These are phyloP conservation scores for Chrosomus eos DNA, from an alignment of 2,797 vertebrate species.

Conservation along the genomic window DNA sequence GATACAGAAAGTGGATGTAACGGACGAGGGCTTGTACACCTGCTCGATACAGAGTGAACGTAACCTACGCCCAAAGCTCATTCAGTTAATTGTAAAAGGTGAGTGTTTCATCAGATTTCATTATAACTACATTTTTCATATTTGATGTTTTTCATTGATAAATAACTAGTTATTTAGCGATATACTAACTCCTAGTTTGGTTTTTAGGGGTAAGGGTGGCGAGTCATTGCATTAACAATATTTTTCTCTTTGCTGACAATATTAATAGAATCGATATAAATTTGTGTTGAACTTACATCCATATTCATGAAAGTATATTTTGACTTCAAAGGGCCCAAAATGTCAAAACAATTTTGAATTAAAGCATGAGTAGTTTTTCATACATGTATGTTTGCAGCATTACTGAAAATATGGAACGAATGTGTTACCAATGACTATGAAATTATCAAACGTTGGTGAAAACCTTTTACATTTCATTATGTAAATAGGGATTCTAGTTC, in stretches of 20 bases:
- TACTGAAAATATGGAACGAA: neutral
- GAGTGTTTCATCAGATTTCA: constrained; percentile 51
- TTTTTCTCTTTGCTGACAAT: neutral
- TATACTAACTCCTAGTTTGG: neutral
- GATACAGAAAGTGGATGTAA: constrained; percentile 96
- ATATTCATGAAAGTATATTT: constrained; percentile 13
- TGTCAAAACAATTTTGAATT: neutral
- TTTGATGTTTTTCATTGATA: neutral
- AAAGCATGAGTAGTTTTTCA: neutral
- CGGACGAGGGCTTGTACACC: constrained; percentile 93
- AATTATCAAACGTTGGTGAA: constrained; percentile 26
- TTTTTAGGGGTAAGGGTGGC: neutral
- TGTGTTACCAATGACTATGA: constrained; percentile 29
- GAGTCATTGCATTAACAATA: neutral
- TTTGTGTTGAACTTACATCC: neutral
- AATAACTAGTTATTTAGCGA: neutral
- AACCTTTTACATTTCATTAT: constrained; percentile 14
- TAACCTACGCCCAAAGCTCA: constrained; percentile 89
- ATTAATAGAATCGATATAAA: neutral
- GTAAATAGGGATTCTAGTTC: constrained; percentile 1
- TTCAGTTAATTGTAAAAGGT: constrained; percentile 97
- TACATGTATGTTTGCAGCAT: neutral
- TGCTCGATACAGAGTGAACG: constrained; percentile 97
- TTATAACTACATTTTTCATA: neutral
- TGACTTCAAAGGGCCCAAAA: constrained; percentile 9